Base-by-base conservation (phyloP, 2,888 invertebrate species). In the Plagodis dolabraria region DNA sequence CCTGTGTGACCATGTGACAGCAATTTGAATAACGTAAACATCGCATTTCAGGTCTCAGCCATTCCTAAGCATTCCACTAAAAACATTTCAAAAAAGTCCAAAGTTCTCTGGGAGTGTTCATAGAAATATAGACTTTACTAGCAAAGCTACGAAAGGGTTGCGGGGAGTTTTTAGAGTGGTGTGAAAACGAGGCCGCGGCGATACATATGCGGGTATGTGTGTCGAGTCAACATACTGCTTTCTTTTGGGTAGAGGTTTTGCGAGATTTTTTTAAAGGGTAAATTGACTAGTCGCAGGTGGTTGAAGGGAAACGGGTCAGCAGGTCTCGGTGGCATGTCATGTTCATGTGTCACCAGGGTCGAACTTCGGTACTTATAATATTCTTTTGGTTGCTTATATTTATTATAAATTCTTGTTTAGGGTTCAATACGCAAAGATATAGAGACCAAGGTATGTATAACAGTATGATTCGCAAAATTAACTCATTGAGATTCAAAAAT, bases 231-330 rank as follows among this genome's bases (percentile, higher is more conserved):
- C 92, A 91, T 73, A 79, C 82, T 77, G 83, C 82, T 90, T 92
- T 89, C 88, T 90, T 89, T 87, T 75, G 79, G 78, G 72, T 66
- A 71, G 82, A 80, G 83, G 86, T 84, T 89, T 86, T 80, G 82
- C 69, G 79, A 86, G 84, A 80, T 84, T 91, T 91, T 88, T 90
- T 85, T 48, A 22, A 49, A 84, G 87, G 83, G 86, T 85, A 89
- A 91, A 92, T 92, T 91, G 88, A 91, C 90, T 87, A 82, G 91
- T 88, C 78, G 83, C 87, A 83, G 83, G 79, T 85, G 85, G 83
- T 79, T 83, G 82, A 79, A 80, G 84, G 85, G 86, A 92, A 92
- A 80, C 87, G 83, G 92, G 92, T 91, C 92, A 92, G 86, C 87
- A 77, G 88, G 89, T 86, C 86, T 86, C 79, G 75, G 77, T 76